A percentile compares a stretch with the other conserved stretches of the same genome.
phyloP scores from a whole-genome alignment of 1,140 invertebrate genomes.

The Pantala flavescens region DNA sequence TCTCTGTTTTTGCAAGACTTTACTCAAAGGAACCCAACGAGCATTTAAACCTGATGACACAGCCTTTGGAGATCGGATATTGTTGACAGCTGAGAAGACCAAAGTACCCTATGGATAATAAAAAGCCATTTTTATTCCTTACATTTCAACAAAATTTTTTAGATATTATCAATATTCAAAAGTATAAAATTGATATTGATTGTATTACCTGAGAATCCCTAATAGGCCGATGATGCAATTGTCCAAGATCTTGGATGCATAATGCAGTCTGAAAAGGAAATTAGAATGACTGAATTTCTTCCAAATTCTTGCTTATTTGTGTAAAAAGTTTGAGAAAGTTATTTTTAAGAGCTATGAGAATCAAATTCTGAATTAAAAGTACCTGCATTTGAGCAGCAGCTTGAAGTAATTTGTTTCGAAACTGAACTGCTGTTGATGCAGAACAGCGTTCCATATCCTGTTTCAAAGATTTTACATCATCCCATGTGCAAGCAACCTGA shows the following conservation, averaged over 20 bases:
- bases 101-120: constrained; percentile 56
- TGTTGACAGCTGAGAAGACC: constrained; percentile 78
- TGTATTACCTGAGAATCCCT: constrained; percentile 48
- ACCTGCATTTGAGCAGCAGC: constrained; percentile 91
- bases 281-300: background rate
- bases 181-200: too few species aligned
- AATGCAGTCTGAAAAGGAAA: constrained; percentile 53
- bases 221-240: constrained; percentile 83
- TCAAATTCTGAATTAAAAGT: constrained; percentile 16
- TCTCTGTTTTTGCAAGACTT: constrained; percentile 37
- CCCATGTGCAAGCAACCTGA: constrained; percentile 84
- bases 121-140: too few species aligned
- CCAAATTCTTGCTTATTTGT: background rate
- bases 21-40: constrained; percentile 76
- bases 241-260: constrained; percentile 82
- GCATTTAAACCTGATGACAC: constrained; percentile 71
- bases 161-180: too few species aligned
- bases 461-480: constrained; percentile 80
- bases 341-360: too few species aligned
- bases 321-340: constrained; percentile 6
- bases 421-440: constrained; percentile 75
- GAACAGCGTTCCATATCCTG: constrained; percentile 89
- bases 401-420: constrained; percentile 81
- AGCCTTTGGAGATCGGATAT: constrained; percentile 70
- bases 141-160: too few species aligned